These are phyloP conservation scores for Microctenopoma steveboyesi DNA, from an alignment of 2,797 vertebrate species.

Conservation along the genomic window DNA sequence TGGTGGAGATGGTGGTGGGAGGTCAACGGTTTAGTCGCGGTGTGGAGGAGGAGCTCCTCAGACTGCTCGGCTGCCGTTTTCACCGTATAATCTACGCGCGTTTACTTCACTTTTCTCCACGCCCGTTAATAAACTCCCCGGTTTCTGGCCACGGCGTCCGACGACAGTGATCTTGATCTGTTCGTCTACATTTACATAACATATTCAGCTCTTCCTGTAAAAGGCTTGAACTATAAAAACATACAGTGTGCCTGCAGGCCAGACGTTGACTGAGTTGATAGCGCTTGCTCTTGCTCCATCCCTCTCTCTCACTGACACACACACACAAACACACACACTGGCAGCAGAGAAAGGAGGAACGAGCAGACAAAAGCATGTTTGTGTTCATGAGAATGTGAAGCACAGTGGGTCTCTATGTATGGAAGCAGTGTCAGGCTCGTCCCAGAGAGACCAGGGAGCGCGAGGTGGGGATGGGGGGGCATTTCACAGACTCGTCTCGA, in stretches of 20 bases:
- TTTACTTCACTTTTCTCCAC: neutral
- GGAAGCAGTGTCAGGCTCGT: slow-evolving; percentile 74
- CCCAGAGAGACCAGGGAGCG: slow-evolving; percentile 31
- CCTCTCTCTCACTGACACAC: slow-evolving; percentile 13
- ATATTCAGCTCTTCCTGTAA: too few species aligned
- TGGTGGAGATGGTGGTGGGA: slow-evolving; percentile 4
- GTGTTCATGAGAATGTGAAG: slow-evolving; percentile 78
- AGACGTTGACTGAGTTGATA: neutral
- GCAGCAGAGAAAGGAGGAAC: slow-evolving; percentile 51
- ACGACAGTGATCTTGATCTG: too few species aligned
- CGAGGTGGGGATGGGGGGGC: neutral
- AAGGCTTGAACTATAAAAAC: neutral
- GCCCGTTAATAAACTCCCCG: neutral
- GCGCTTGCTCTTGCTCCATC: slow-evolving; percentile 3
- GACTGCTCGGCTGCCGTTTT: slow-evolving; percentile 26
- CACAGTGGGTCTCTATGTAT: slow-evolving; percentile 78
- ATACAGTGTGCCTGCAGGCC: neutral
- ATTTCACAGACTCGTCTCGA: slow-evolving; percentile 45
- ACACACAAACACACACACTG: slow-evolving; percentile 39
- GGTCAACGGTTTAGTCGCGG: slow-evolving; percentile 65
- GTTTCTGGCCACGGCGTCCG: neutral
- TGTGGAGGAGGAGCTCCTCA: slow-evolving; percentile 32
- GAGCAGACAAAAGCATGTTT: slow-evolving; percentile 79
- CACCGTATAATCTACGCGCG: neutral
- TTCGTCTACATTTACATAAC: too few species aligned